Percentiles rank a stretch among this genome's conserved stretches.
These are phyloP conservation scores for Micromys minutus DNA, from an alignment of 2,113 vertebrate species.

Conservation along the genomic window DNA sequence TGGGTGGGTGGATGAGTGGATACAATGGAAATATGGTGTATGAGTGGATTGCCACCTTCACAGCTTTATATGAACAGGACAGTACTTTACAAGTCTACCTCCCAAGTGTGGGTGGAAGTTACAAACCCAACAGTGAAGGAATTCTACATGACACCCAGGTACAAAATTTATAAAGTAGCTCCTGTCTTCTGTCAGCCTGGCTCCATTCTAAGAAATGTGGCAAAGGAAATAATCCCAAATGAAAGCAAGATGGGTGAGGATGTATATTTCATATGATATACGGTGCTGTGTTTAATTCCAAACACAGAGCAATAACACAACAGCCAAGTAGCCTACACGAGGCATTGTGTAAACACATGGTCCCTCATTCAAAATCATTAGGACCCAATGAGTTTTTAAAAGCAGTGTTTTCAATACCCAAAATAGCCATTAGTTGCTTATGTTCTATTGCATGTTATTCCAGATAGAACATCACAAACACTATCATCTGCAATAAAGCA, in stretches of 20 bases:
- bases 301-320: background rate
- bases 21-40: background rate
- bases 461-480: background rate
- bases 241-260: background rate
- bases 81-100: background rate
- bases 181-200: background rate
- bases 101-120: background rate
- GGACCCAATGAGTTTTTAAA: background rate
- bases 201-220: background rate
- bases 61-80: background rate
- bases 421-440: background rate
- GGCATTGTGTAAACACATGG: background rate
- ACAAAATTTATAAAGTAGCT: background rate
- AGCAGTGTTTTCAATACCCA: background rate
- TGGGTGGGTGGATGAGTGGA: too few species aligned
- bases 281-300: background rate
- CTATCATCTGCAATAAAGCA: background rate
- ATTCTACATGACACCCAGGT: background rate
- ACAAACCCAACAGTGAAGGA: background rate
- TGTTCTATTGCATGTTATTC: background rate
- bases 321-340: background rate
- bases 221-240: background rate
- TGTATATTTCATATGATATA: background rate
- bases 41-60: background rate
- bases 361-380: background rate